A percentile compares a stretch with the other conserved stretches of the same genome.
These are phyloP conservation scores for Drosophila koepferae DNA, from an alignment of 2,888 invertebrate genomes.

Conservation along the genomic window DNA sequence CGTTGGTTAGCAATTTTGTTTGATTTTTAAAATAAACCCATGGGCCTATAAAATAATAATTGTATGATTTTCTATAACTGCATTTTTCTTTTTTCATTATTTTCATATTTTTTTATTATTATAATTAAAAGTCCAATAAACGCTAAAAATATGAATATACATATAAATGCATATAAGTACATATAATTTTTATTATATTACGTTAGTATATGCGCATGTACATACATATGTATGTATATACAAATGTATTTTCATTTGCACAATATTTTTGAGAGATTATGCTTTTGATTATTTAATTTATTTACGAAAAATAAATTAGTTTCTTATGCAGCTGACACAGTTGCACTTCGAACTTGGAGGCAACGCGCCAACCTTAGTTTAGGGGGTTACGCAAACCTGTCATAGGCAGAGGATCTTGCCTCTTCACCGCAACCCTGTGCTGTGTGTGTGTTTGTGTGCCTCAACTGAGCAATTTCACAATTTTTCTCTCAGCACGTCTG, in stretches of 20 bases:
- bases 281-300: not conserved
- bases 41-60: too few species aligned
- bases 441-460: not conserved
- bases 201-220: not conserved
- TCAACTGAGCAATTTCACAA: conserved; percentile 49
- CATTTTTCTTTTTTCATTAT: not conserved
- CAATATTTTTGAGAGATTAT: not conserved
- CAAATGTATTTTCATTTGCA: not conserved
- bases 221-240: not conserved
- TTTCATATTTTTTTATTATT: not conserved
- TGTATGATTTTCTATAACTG: not conserved
- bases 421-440: conserved; percentile 52
- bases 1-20: conserved; percentile 23
- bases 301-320: not conserved
- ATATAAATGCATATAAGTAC: not conserved
- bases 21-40: conserved; percentile 30
- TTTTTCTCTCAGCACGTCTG: conserved; percentile 41
- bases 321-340: not conserved
- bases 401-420: conserved; percentile 40
- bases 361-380: conserved; percentile 50
- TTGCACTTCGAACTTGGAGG: conserved; percentile 42
- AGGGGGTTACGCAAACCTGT: conserved; percentile 57
- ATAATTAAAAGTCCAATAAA: not conserved
- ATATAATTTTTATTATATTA: not conserved
- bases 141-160: not conserved